Base-by-base conservation (phyloP, 1,140 invertebrate genomes). In the Bombyx mandarina region DNA sequence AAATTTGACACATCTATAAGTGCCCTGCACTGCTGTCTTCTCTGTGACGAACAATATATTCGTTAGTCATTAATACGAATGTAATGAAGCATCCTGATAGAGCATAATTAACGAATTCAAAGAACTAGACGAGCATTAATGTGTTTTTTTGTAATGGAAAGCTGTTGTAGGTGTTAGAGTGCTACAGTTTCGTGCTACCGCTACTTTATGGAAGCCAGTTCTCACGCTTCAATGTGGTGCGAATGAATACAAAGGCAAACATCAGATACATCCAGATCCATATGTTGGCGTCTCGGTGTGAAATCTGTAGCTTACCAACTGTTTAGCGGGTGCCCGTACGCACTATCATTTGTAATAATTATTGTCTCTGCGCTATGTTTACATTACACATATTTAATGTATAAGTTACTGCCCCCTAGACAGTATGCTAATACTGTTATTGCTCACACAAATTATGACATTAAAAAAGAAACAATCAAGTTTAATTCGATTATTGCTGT, bases 221-320 rank as follows among this genome's bases (percentile, higher is more conserved):
- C 83, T 84, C 83, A 86, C 83, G 83, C 68, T 78, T 68, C 65
- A 63, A 76, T 82, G 68, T 75, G 79, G 80, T 81, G 82, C 79
- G 79, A 83, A 79, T 82, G 81, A 86, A 76, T 75, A 81, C 79
- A 69, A 84, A 75, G 82, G 79, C 71, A 86, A 86, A 86, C 79
- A 86, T 74, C 71, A 69, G 77, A 79, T 83, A 77, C 69, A 86
- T 86, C 83, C 80, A 86, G 83, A 86, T 86, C 83, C 83, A 86
- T 86, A 86, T 78, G 80, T 86, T 86, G 81, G 73, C 83, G 77
- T 71, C 77, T 81, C 79, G 73, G 83, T 86, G 83, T 86, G 83
- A 86, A 86, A 83, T 85, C 79, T 86, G 76, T 85, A 86, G 79
- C 83, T 86, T 86, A 82, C 83, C 71, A 76, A 82, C 80, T 86